Base-by-base conservation (phyloP, 2,113 vertebrate genomes). In the Gallinago jamesoni region DNA sequence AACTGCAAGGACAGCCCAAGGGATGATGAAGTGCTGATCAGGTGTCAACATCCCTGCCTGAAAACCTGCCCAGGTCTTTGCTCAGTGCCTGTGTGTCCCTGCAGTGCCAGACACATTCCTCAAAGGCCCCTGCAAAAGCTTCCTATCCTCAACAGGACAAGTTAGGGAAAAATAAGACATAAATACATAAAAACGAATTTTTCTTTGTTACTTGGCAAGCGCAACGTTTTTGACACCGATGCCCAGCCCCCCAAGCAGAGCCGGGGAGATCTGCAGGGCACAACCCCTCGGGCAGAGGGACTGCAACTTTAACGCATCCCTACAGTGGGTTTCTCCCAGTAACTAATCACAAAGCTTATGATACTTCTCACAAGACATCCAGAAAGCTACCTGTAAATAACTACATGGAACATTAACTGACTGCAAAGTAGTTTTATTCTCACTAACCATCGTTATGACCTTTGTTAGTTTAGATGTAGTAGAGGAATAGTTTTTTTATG, bases 271-370 rank as follows among this genome's bases (percentile, higher is more conserved):
- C 50, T 60, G 69, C 39, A 62, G 86, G 41, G 48, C 66, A 73
- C 68, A 81, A 11, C 17, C 14, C 53, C 27, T 27, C 15, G 10
- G 33, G 60, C 68, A 59, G n/a, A 70, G 64, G 8, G 68, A 28
- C 30, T 3, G 2, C 35, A 1, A 6, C 0, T 3, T 15, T 7
- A 15, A 6, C 24, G 0, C 2, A 17, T 30, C 52, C 66, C 56
- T 27, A 0, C 30, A 8, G 53, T 1, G 11, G 41, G 45, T 93
- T 91, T 57, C 55, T 70, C 69, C 37, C 18, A 25, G 84, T 22
- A 56, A 91, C 75, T 62, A n/a, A 62, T 33, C 57, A 45, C 84
- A 22, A 10, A 64, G 14, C 60, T 87, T 35, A 73, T 48, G 79
- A 20, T 4, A 5, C 33, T 82, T 37, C 41, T 81, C 3, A 72